Percentiles rank a stretch among this genome's conserved stretches.
Evolutionary conservation across 2,797 vertebrate genomes (phyloP).

Genomic region (Columba guinea): DNA sequence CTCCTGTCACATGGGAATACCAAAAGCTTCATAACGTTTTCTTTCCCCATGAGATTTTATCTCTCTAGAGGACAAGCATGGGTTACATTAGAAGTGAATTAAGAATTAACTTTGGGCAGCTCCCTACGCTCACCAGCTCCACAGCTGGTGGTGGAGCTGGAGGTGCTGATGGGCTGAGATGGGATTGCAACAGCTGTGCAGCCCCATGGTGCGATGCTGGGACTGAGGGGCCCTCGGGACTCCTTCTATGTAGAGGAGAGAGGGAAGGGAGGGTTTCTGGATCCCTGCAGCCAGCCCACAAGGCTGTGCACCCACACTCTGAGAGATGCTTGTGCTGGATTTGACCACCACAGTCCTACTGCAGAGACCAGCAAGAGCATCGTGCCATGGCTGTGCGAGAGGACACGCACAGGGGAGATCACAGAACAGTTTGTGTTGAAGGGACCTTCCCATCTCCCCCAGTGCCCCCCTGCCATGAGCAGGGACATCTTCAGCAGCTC

Average conservation of each 20-base stretch:
- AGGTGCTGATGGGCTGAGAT: accelerated
- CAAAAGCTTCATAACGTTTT: not conserved
- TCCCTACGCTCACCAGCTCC: not conserved
- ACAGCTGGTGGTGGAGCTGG: not conserved
- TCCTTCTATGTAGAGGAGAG: not conserved
- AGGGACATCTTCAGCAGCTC: too few relatives aligned
- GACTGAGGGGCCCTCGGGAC: accelerated
- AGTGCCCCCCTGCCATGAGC: too few relatives aligned
- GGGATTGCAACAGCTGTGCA: not conserved
- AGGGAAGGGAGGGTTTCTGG: not conserved
- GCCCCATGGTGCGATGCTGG: accelerated
- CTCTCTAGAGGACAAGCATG: not conserved
- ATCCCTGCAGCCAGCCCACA: not conserved
- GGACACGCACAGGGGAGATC: accelerated
- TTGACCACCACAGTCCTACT: not conserved
- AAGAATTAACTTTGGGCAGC: not conserved
- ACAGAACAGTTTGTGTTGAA: too few relatives aligned
- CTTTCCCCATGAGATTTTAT: not conserved
- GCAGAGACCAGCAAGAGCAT: not conserved
- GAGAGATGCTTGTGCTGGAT: accelerated
- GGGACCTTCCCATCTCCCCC: too few relatives aligned
- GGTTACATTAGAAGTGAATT: not conserved
- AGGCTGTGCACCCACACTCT: not conserved
- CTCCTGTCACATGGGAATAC: not conserved
- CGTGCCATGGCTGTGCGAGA: accelerated